Conservation (phyloP, 2,797 vertebrate species). For the Pempheris klunzingeri region DNA sequence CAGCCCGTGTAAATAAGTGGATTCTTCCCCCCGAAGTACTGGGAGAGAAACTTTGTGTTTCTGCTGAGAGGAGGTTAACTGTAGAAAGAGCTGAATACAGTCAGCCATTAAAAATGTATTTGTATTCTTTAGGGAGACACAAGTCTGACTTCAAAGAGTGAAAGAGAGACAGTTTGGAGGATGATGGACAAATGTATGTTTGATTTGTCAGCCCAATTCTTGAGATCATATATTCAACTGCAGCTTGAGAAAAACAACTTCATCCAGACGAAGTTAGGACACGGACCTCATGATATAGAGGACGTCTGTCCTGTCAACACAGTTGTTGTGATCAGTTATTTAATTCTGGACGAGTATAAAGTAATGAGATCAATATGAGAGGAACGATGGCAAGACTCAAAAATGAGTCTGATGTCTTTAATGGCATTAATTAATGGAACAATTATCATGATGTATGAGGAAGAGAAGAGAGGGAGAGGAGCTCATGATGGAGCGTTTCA, state of each 20-base stretch:
- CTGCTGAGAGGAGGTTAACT: conserved; percentile 51
- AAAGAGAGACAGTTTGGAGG: conserved; percentile 27
- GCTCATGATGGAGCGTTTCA: conserved; percentile 12
- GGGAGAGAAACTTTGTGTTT: conserved; percentile 53
- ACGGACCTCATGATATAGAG: conserved; percentile 6
- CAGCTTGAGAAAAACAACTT: conserved; percentile 36
- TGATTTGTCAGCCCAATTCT: conserved; percentile 36
- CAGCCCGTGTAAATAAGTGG: conserved; percentile 51
- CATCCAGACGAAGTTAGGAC: conserved; percentile 14
- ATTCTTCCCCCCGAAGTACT: conserved; percentile 35
- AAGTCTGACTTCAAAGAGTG: conserved; percentile 43
- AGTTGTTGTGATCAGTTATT: conserved; percentile 31
- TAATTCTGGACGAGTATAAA: conserved; percentile 22
- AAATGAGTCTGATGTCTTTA: conserved; percentile 36
- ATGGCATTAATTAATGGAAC: conserved; percentile 49
- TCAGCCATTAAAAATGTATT: conserved; percentile 72
- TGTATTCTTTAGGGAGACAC: conserved; percentile 48
- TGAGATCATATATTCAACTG: conserved; percentile 18
- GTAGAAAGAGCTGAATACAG: conserved; percentile 42
- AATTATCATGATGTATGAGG: conserved; percentile 30
- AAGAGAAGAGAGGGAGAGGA: not conserved
- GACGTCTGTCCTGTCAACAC: conserved; percentile 29
- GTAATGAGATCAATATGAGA: conserved; percentile 32
- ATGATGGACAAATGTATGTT: conserved; percentile 57
- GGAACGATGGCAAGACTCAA: conserved; percentile 17